These are phyloP conservation scores for Pemphredon lugubris DNA, from an alignment of 2,888 invertebrate species.

Conservation along the genomic window DNA sequence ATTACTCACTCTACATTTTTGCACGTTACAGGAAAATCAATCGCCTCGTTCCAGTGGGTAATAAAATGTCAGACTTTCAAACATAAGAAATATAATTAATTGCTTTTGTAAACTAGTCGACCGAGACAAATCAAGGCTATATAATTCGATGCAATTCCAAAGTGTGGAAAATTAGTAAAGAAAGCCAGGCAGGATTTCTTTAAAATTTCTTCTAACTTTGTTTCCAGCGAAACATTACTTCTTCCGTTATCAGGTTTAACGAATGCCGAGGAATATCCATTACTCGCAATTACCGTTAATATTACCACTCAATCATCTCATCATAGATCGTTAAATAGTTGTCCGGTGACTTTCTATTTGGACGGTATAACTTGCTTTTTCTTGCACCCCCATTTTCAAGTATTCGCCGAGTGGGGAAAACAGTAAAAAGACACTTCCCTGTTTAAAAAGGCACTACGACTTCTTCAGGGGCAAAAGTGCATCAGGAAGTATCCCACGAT, in stretches of 20 bases:
- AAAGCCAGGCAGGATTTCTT: constrained; percentile 47
- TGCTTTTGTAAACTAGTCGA: too few relatives aligned
- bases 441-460: constrained; percentile 40
- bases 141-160: constrained; percentile 18
- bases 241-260: too few relatives aligned
- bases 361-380: too few relatives aligned
- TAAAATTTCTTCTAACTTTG: constrained; percentile 8
- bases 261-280: too few relatives aligned
- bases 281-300: too few relatives aligned
- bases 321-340: too few relatives aligned
- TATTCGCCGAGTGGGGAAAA: too few relatives aligned
- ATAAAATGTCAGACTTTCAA: background rate
- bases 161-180: constrained; percentile 34
- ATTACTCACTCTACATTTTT: constrained; percentile 1
- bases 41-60: too few relatives aligned
- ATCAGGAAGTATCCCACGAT: constrained; percentile 66
- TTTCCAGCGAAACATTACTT: constrained; percentile 7
- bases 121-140: background rate
- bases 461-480: constrained; percentile 28
- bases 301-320: too few relatives aligned
- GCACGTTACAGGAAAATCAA: background rate
- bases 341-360: too few relatives aligned
- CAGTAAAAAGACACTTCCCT: constrained; percentile 21
- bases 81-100: too few relatives aligned
- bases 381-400: too few relatives aligned